These are phyloP conservation scores for Scylla paramamosain DNA, from an alignment of 1,140 invertebrate species.

Conservation along the genomic window DNA sequence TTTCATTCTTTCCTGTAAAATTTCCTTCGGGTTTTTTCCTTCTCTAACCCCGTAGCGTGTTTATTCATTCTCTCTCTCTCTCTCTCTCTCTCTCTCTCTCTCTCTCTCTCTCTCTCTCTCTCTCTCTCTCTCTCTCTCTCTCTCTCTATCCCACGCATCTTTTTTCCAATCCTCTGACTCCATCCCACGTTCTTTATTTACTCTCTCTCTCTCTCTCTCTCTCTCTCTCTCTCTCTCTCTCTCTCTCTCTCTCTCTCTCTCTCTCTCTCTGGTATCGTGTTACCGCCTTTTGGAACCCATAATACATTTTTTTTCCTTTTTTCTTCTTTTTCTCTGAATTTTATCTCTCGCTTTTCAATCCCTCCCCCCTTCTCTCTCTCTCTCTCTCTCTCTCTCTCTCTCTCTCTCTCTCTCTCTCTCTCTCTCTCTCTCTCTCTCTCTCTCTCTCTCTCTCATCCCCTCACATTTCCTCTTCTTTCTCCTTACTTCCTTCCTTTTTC, in stretches of 20 bases:
- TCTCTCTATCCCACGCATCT: background rate
- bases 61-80: background rate
- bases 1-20: too few relatives aligned
- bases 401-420: background rate
- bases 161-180: too few relatives aligned
- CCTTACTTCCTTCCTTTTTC: background rate
- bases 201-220: background rate
- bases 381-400: constrained; percentile 33
- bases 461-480: background rate
- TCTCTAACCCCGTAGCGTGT: too few relatives aligned
- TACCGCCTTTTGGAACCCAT: too few relatives aligned
- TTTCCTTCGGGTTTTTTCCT: too few relatives aligned
- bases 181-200: too few relatives aligned
- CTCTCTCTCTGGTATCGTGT: too few relatives aligned
- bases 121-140: background rate
- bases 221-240: constrained; percentile 21
- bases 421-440: background rate
- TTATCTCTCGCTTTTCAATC: too few relatives aligned
- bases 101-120: background rate
- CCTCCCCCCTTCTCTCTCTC: background rate
- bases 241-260: background rate
- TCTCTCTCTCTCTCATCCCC: background rate
- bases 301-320: background rate
- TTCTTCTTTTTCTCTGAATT: too few relatives aligned
- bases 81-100: background rate